Evolutionary conservation across 2,888 invertebrate species (phyloP).

Genomic region (Tillus elongatus): DNA sequence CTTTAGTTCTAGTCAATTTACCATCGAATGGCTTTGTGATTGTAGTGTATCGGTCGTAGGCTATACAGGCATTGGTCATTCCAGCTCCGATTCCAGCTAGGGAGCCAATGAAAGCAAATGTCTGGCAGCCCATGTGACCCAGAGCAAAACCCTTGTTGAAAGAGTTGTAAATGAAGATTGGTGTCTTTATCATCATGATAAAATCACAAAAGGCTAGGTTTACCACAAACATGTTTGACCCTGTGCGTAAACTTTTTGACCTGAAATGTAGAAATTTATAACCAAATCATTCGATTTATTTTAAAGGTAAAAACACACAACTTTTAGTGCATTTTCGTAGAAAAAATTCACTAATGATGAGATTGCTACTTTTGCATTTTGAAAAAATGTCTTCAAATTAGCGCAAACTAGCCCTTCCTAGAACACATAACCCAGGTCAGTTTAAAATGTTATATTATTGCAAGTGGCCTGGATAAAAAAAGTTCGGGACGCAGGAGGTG

Average conservation of each 20-base stretch:
- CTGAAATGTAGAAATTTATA: conserved; percentile 42
- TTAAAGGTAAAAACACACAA: too few relatives aligned
- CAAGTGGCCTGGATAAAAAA: too few relatives aligned
- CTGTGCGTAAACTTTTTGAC: conserved; percentile 62
- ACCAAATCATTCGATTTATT: too few relatives aligned
- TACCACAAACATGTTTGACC: conserved; percentile 76
- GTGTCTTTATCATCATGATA: conserved; percentile 79
- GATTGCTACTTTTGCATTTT: too few relatives aligned
- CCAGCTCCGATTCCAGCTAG: conserved; percentile 71
- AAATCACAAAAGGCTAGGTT: conserved; percentile 78
- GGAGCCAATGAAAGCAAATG: conserved; percentile 67
- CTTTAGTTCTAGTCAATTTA: conserved; percentile 71
- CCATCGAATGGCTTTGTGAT: conserved; percentile 79
- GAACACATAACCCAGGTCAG: neutral
- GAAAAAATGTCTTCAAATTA: too few relatives aligned
- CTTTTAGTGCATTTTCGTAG: too few relatives aligned
- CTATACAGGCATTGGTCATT: conserved; percentile 76
- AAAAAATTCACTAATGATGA: too few relatives aligned
- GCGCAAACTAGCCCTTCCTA: neutral
- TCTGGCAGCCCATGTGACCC: conserved; percentile 66
- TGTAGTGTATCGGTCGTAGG: conserved; percentile 71
- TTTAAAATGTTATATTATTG: neutral
- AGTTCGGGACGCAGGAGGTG: too few relatives aligned
- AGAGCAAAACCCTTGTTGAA: conserved; percentile 67
- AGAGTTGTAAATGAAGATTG: conserved; percentile 78